phyloP scores from a whole-genome alignment of 1,140 invertebrate species.

The Oppia nitens region DNA sequence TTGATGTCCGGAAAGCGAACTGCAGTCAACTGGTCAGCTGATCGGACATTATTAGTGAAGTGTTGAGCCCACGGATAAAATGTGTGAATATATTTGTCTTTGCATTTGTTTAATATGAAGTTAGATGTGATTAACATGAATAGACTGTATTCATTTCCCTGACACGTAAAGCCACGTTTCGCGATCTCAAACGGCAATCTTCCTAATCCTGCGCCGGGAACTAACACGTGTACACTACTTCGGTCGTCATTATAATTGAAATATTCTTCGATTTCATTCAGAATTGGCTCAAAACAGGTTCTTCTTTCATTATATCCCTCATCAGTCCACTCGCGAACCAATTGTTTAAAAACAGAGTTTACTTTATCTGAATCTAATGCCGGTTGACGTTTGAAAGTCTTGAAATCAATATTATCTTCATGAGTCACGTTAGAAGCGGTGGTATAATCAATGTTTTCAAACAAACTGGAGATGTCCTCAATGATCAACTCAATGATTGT shows the following conservation, averaged over 20 bases:
- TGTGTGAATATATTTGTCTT: conserved; percentile 32
- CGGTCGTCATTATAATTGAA: background rate
- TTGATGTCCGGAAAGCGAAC: conserved; percentile 80
- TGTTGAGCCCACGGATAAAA: conserved; percentile 89
- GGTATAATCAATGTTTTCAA: conserved; percentile 49
- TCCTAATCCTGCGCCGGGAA: conserved; percentile 86
- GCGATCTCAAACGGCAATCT: conserved; percentile 85
- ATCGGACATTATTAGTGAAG: conserved; percentile 66
- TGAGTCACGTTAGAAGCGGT: background rate
- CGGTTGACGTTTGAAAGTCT: conserved; percentile 10
- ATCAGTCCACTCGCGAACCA: conserved; percentile 85
- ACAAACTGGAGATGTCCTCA: conserved; percentile 59
- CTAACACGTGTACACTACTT: conserved; percentile 50
- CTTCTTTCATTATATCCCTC: conserved; percentile 62
- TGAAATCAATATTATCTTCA: background rate
- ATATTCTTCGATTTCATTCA: conserved; percentile 51
- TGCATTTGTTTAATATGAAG: conserved; percentile 76
- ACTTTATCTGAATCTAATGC: conserved; percentile 58
- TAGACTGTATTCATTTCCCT: conserved; percentile 93
- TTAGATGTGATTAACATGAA: conserved; percentile 95
- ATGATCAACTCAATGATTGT: conserved; percentile 64
- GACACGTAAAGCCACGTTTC: conserved; percentile 64
- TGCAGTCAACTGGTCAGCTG: conserved; percentile 56
- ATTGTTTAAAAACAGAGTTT: conserved; percentile 79
- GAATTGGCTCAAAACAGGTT: conserved; percentile 76